phyloP scores from a whole-genome alignment of 2,888 invertebrate genomes.

The Carterocephalus palaemon region DNA sequence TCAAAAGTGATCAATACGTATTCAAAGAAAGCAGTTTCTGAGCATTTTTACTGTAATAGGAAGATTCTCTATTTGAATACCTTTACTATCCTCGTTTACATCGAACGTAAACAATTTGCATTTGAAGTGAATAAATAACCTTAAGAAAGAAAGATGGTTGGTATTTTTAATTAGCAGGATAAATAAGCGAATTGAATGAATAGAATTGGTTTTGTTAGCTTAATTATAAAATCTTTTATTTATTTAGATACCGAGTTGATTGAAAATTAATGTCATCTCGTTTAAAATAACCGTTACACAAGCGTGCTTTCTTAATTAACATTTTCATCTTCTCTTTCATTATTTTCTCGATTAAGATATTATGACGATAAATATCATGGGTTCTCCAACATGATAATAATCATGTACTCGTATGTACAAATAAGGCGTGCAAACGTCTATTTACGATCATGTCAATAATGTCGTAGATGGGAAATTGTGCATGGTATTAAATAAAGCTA shows the following conservation, averaged over 20 bases:
- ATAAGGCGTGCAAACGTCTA: conserved; percentile 56
- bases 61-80: too few relatives aligned
- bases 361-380: conserved; percentile 3
- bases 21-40: too few relatives aligned
- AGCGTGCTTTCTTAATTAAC: too few relatives aligned
- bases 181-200: neutral
- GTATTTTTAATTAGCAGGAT: neutral
- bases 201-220: conserved; percentile 1
- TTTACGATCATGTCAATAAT: conserved; percentile 65
- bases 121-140: neutral
- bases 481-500: conserved; percentile 40
- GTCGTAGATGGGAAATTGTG: conserved; percentile 73
- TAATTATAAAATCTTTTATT: neutral
- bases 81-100: too few relatives aligned
- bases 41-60: too few relatives aligned
- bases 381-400: conserved; percentile 4
- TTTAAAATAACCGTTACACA: too few relatives aligned
- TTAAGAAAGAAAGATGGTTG: neutral
- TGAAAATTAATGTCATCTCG: too few relatives aligned
- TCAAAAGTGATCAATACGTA: too few relatives aligned
- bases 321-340: too few relatives aligned
- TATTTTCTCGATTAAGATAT: neutral
- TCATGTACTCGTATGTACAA: conserved; percentile 41
- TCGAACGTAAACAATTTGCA: too few relatives aligned
- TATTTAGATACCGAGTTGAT: conserved; percentile 3